A percentile compares a stretch with the other conserved stretches of the same genome.
These are phyloP conservation scores for Alviniconcha marisindica DNA, from an alignment of 1,140 invertebrate genomes.

Conservation along the genomic window DNA sequence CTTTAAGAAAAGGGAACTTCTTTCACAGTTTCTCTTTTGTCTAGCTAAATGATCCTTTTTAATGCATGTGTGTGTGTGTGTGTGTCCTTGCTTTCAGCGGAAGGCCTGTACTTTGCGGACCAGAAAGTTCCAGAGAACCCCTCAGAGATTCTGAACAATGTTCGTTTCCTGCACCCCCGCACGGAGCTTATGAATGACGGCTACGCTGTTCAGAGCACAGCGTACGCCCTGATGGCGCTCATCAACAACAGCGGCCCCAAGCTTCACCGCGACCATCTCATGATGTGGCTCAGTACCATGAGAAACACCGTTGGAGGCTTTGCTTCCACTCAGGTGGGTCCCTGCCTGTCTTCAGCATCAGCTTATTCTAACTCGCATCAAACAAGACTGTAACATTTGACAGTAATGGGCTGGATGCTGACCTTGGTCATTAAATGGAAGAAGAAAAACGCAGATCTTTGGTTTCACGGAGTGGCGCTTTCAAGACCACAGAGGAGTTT, in stretches of 20 bases:
- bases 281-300: constrained; percentile 95
- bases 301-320: constrained; percentile 94
- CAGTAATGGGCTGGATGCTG: no score
- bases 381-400: no score
- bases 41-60: no score
- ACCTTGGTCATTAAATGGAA: no score
- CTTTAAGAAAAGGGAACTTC: no score
- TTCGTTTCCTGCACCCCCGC: constrained; percentile 92
- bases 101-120: constrained; percentile 70
- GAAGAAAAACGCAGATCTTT: no score
- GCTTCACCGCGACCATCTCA: constrained; percentile 80
- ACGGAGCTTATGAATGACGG: constrained; percentile 87
- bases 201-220: constrained; percentile 93
- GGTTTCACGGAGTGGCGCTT: no score
- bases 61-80: background rate
- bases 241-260: constrained; percentile 59
- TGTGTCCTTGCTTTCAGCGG: constrained; percentile 51
- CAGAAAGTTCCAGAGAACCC: constrained; percentile 67
- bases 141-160: constrained; percentile 76
- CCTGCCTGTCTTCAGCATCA: no score
- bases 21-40: no score
- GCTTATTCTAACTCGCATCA: no score
- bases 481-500: no score
- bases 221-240: constrained; percentile 93
- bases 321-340: constrained; percentile 89